Conservation (phyloP, 2,797 vertebrate genomes). For the Tadarida brasiliensis region DNA sequence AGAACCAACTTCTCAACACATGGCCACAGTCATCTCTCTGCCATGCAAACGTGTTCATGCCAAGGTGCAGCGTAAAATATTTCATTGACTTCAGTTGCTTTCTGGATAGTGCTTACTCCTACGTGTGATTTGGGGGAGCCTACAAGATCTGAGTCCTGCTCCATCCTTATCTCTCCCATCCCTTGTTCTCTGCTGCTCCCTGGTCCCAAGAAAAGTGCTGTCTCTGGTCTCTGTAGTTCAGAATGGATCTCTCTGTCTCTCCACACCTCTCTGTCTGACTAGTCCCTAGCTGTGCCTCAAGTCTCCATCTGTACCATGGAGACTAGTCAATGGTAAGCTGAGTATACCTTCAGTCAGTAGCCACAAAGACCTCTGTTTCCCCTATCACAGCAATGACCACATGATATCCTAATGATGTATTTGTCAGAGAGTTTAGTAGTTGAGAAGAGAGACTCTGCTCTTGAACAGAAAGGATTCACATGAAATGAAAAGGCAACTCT, state of each 20-base stretch:
- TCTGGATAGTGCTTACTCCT: not conserved
- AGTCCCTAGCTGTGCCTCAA: not conserved
- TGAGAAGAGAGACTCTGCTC: not conserved
- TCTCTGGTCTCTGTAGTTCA: not conserved
- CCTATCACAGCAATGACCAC: not conserved
- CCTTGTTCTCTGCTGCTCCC: not conserved
- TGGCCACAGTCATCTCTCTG: not conserved
- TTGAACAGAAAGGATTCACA: not conserved
- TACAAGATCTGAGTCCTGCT: not conserved
- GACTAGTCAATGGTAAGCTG: not conserved
- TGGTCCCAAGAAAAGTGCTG: not conserved
- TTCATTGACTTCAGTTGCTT: not conserved
- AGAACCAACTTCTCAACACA: not conserved
- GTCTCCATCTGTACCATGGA: not conserved
- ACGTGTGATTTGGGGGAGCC: not conserved
- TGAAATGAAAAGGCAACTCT: not conserved
- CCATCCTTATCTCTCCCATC: not conserved
- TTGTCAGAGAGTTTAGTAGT: not conserved
- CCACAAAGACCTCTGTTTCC: not conserved
- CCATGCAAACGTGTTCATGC: not conserved
- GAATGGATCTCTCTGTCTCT: not conserved
- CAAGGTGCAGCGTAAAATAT: not conserved
- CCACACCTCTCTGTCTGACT: not conserved
- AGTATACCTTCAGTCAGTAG: not conserved
- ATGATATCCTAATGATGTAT: not conserved